Evolutionary conservation across 2,888 invertebrate genomes (phyloP), one percentile per base, ranked within the genome.

Genomic region (Callimorpha dominula): DNA sequence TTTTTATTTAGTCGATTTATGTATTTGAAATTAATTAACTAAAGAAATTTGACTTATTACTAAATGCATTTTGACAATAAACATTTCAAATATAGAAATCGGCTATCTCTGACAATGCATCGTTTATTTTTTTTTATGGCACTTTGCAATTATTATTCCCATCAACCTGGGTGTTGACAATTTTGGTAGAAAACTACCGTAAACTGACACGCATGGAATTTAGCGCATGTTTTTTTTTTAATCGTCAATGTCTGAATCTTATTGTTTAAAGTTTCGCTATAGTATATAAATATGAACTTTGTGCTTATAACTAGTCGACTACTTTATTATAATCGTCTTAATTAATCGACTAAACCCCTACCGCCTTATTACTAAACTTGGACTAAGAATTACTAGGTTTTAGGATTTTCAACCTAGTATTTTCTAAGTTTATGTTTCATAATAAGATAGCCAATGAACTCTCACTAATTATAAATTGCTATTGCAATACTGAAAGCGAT

Each of bases 221-320:
- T 73, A 77, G 72, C 81, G 88, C 87, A 87, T 87, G 88, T 78
- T 85, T 86, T 85, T 78, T 75, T 68, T 74, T 66, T 79, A 74
- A 64, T 78, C 82, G 81, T 78, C 78, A 83, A 71, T 81, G 70
- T 85, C 62, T 76, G 57, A 46, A 60, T 72, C 71, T 76, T 68
- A 78, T 68, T 60, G 70, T 75, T 72, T 46, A 65, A 70, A 68
- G 46, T 72, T 68, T 62, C 20, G 72, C 72, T 76, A 67, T 74
- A 77, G 74, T 75, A 17, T 72, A 62, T 78, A 65, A 66, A 73
- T 76, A 75, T 8, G 78, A 71, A 70, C 65, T 74, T 74, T 76
- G 78, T 84, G 80, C 82, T 85, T 84, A 81, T 50, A 69, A 77
- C 84, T 84, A 84, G 84, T 84, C 84, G 81, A 78, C 66, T 31